phyloP scores from a whole-genome alignment of 2,113 vertebrate species.

The Macaca fascicularis region DNA sequence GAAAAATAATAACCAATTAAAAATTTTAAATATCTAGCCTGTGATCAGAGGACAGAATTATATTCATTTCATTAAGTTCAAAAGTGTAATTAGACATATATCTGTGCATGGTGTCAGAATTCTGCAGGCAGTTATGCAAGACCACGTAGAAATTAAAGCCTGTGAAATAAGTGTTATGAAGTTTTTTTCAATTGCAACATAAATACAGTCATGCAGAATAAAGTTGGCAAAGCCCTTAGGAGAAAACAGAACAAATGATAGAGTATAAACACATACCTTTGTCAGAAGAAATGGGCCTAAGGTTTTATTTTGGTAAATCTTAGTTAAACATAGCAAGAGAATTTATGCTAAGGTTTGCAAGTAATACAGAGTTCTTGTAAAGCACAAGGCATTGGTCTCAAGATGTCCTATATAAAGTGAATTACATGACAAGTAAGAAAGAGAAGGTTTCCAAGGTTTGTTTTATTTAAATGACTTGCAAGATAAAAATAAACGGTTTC shows the following conservation, averaged over 20 bases:
- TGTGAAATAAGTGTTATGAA: constrained; percentile 51
- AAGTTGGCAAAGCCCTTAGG: constrained; percentile 34
- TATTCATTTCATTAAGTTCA: constrained; percentile 53
- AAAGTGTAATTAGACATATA: constrained; percentile 68
- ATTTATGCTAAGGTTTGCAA: constrained; percentile 50
- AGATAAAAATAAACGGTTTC: constrained; percentile 49
- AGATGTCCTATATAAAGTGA: not conserved
- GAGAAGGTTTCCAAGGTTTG: not conserved
- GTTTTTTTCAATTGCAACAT: constrained; percentile 45
- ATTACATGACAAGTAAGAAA: constrained; percentile 29
- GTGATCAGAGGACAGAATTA: constrained; percentile 54
- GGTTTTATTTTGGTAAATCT: constrained; percentile 51
- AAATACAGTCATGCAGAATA: constrained; percentile 63
- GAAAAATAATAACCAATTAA: constrained; percentile 76
- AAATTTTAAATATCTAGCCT: constrained; percentile 62
- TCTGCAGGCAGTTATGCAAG: constrained; percentile 43
- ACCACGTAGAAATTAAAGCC: constrained; percentile 28
- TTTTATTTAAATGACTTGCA: constrained; percentile 43
- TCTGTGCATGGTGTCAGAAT: not conserved
- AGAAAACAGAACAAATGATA: constrained; percentile 35
- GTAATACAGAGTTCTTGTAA: constrained; percentile 43
- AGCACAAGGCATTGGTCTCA: not conserved
- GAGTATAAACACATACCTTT: constrained; percentile 11
- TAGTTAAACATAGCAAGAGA: constrained; percentile 52
- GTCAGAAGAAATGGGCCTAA: constrained; percentile 1